Conservation (phyloP, 2,113 vertebrate genomes). For the Channa maculata region DNA sequence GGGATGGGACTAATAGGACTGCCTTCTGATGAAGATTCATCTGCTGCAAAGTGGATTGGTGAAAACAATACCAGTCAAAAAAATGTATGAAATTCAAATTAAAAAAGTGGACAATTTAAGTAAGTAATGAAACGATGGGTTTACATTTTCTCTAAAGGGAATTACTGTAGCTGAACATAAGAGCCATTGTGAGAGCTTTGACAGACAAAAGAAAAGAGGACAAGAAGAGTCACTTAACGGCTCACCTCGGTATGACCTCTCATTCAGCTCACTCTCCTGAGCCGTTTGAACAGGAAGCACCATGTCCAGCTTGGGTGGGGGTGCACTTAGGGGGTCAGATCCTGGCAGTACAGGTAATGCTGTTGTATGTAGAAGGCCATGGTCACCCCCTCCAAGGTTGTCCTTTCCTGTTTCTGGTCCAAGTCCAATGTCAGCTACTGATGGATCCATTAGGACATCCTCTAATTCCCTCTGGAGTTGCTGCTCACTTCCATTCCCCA, state of each 20-base stretch:
- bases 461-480: slow-evolving; percentile 95
- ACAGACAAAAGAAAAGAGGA: neutral
- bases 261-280: slow-evolving; percentile 91
- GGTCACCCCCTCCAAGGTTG: slow-evolving; percentile 77
- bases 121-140: too few relatives aligned
- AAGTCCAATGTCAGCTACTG: slow-evolving; percentile 84
- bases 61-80: neutral
- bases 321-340: slow-evolving; percentile 83
- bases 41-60: slow-evolving; percentile 47
- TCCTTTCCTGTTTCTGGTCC: slow-evolving; percentile 68
- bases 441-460: slow-evolving; percentile 97
- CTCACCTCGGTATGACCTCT: slow-evolving; percentile 80
- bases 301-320: slow-evolving; percentile 90
- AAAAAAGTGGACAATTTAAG: neutral
- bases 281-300: slow-evolving; percentile 91
- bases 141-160: neutral
- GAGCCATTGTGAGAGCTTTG: neutral
- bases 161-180: slow-evolving; percentile 9
- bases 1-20: slow-evolving; percentile 91
- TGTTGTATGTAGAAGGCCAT: slow-evolving; percentile 69
- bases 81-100: neutral
- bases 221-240: neutral
- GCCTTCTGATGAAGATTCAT: slow-evolving; percentile 79
- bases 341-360: slow-evolving; percentile 68
- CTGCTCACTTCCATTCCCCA: slow-evolving; percentile 98